Evolutionary conservation across 2,797 vertebrate genomes (phyloP).

Genomic region (Malacoraja senta): DNA sequence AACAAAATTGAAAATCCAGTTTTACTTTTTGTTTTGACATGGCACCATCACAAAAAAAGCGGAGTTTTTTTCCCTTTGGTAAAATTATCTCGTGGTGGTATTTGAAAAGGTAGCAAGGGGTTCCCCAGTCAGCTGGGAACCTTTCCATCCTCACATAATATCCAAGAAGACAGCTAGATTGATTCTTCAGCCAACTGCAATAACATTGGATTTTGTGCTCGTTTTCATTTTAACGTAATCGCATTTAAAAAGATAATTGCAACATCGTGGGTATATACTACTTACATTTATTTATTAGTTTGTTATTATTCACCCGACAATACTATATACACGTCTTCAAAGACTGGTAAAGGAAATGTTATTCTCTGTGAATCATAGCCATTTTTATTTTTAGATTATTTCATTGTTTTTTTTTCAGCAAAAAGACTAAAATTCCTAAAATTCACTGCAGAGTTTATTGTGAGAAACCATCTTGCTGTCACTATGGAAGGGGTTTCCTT

Average conservation of each 20-base stretch:
- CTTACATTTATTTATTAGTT: background rate
- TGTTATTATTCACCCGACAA: background rate
- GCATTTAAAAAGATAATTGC: background rate
- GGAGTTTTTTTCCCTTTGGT: background rate
- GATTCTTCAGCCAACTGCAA: background rate
- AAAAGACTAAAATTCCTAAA: background rate
- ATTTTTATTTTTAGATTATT: constrained; percentile 22
- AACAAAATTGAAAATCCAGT: too few species aligned
- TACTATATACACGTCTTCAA: background rate
- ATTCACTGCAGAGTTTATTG: background rate
- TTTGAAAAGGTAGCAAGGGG: background rate
- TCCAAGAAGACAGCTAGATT: background rate
- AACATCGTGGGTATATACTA: background rate
- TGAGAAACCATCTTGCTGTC: background rate
- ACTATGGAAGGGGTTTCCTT: background rate
- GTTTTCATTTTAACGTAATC: too few species aligned
- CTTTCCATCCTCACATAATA: background rate
- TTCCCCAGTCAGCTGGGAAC: background rate
- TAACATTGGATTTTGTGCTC: background rate
- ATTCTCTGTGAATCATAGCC: constrained; percentile 22
- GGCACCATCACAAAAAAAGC: too few species aligned
- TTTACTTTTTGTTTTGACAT: too few species aligned
- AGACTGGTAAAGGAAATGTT: background rate
- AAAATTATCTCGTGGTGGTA: background rate
- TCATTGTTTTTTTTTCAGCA: background rate